These are phyloP conservation scores for Limnephilus rhombicus DNA, from an alignment of 2,888 invertebrate genomes.

Conservation along the genomic window DNA sequence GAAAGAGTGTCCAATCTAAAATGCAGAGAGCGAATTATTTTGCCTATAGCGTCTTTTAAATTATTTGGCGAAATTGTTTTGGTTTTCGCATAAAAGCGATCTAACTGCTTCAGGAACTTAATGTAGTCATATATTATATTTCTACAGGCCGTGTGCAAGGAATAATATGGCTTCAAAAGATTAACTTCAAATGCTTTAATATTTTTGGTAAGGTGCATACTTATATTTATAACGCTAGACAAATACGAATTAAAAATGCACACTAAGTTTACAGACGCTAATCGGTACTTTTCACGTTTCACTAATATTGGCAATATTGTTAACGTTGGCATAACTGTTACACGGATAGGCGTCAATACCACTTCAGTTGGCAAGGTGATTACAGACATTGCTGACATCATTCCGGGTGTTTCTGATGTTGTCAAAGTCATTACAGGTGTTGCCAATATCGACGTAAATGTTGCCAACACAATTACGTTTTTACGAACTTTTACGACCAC, in stretches of 20 bases:
- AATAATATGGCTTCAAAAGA: neutral
- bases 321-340: neutral
- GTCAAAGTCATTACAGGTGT: neutral
- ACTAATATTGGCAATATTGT: neutral
- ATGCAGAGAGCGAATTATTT: neutral
- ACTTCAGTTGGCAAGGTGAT: neutral
- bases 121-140: neutral
- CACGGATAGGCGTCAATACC: neutral
- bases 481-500: neutral
- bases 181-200: conserved; percentile 8
- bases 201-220: conserved; percentile 32
- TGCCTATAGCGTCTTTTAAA: neutral
- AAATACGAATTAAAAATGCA: conserved; percentile 21
- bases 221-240: neutral
- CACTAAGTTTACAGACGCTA: neutral
- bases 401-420: neutral
- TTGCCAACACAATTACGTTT: neutral
- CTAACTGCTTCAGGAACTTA: neutral
- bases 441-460: neutral
- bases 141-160: conserved; percentile 4
- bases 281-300: neutral
- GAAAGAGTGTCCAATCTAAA: neutral
- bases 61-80: neutral
- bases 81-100: neutral
- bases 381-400: neutral